Evolutionary conservation across 2,888 invertebrate species (phyloP).

Genomic region (Sthenelais limicola): DNA sequence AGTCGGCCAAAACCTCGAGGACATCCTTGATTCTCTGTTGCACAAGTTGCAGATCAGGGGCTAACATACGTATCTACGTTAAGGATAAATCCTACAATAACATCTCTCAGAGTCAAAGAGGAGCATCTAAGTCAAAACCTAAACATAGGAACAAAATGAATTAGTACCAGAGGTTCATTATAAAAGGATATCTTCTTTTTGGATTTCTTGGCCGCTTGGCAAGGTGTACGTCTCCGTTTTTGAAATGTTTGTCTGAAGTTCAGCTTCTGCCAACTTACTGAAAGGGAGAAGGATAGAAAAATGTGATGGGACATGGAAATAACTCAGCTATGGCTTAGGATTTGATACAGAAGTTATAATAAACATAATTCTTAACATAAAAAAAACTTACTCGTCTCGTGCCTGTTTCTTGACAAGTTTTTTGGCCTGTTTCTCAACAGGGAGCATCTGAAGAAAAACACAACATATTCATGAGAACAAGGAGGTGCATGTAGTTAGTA

Average conservation of each 20-base stretch:
- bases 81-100: constrained; percentile 29
- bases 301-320: no score
- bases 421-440: constrained; percentile 88
- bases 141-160: background rate
- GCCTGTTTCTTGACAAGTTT: constrained; percentile 83
- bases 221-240: constrained; percentile 78
- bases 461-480: background rate
- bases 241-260: constrained; percentile 84
- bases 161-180: no score
- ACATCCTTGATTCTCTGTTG: constrained; percentile 91
- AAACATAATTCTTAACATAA: background rate
- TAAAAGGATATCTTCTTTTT: constrained; percentile 74
- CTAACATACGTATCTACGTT: constrained; percentile 54
- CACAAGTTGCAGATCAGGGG: constrained; percentile 81
- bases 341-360: constrained; percentile 8
- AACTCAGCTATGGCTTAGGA: no score
- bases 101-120: background rate
- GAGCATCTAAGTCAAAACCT: background rate
- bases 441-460: constrained; percentile 77
- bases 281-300: constrained; percentile 2
- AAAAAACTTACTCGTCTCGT: constrained; percentile 75
- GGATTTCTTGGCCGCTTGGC: constrained; percentile 83
- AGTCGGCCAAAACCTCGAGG: constrained; percentile 84
- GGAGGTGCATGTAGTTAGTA: background rate
- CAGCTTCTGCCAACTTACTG: constrained; percentile 83